Evolutionary conservation across 1,140 invertebrate genomes (phyloP).

Genomic region (Xylocopa sonorina): DNA sequence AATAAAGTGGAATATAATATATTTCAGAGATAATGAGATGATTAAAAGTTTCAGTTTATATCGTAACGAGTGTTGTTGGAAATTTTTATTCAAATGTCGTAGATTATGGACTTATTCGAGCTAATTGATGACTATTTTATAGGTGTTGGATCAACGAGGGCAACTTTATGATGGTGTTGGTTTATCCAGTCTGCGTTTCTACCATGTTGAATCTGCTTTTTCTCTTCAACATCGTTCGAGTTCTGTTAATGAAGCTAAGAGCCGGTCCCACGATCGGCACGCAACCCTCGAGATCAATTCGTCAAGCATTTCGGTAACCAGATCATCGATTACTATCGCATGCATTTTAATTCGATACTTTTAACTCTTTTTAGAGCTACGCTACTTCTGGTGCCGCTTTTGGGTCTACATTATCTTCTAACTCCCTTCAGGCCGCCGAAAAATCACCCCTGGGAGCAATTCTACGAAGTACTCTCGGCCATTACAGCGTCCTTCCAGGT

Average conservation of each 20-base stretch:
- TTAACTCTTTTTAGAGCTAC: slow-evolving; percentile 86
- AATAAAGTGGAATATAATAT: no score
- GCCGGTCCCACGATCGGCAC: slow-evolving; percentile 84
- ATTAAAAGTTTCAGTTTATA: no score
- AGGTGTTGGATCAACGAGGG: slow-evolving; percentile 94
- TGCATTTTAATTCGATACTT: not conserved
- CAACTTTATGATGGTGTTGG: slow-evolving; percentile 87
- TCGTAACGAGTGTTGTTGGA: no score
- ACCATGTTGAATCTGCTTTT: slow-evolving; percentile 94
- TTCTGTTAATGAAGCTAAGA: slow-evolving; percentile 93
- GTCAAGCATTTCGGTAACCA: slow-evolving; percentile 90
- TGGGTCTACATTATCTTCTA: slow-evolving; percentile 93
- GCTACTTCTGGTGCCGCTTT: slow-evolving; percentile 91
- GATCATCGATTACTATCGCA: not conserved
- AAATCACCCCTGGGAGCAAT: slow-evolving; percentile 86
- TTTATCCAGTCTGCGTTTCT: slow-evolving; percentile 90
- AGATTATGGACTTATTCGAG: no score
- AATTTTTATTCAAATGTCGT: not conserved
- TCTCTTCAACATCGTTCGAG: slow-evolving; percentile 95
- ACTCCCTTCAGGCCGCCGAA: slow-evolving; percentile 92
- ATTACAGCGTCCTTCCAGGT: slow-evolving; percentile 95
- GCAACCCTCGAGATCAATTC: slow-evolving; percentile 86
- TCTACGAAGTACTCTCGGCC: slow-evolving; percentile 93
- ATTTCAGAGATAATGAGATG: no score
- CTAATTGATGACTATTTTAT: not conserved